Evolutionary conservation across 2,113 vertebrate species (phyloP), one percentile per base, ranked within the genome.

Genomic region (Zosterops lateralis): DNA sequence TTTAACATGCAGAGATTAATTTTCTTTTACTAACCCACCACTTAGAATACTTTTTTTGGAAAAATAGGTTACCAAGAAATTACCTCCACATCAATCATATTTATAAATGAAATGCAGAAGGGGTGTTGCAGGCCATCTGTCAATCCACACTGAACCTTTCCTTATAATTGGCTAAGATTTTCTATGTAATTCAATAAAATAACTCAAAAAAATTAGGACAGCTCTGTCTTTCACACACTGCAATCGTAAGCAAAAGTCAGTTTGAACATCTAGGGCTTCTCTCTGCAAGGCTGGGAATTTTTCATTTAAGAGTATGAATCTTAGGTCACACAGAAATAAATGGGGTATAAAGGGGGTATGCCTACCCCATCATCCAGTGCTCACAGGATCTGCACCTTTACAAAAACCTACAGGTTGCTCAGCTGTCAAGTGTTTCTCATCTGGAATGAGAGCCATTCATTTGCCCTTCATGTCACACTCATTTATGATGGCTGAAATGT

Each of bases 1-100:
- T 97, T 97, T 97, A 98, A 94, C 34, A 32, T 51, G 95, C 89
- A 97, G 70, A 97, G 92, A 97, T 97, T 97, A 97, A 97, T 97
- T 97, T 97, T 97, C 81, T 97, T 96, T 97, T 95, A 97, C 89
- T 95, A 96, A 97, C 87, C 74, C 73, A 96, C 84, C 86, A 96
- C 81, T 90, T 93, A 96, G 94, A 97, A 93, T 92, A 95, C 5
- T 4, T 32, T 18, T 97, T 95, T 93, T 68, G 19, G 28, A 94
- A 97, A 94, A 89, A 73, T 70, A 92, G 71, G 84, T 96, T 96
- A 97, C 86, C 34, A 84, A 94, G 91, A 97, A 97, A 97, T 95
- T 93, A 95, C 92, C 77, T 97, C 76, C 78, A 86, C 78, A 93
- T 97, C 95, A 96, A 97, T 98, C 93, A 96, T 84, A 95, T 94